Base-by-base conservation (phyloP, 2,113 vertebrate species). In the Lontra canadensis region DNA sequence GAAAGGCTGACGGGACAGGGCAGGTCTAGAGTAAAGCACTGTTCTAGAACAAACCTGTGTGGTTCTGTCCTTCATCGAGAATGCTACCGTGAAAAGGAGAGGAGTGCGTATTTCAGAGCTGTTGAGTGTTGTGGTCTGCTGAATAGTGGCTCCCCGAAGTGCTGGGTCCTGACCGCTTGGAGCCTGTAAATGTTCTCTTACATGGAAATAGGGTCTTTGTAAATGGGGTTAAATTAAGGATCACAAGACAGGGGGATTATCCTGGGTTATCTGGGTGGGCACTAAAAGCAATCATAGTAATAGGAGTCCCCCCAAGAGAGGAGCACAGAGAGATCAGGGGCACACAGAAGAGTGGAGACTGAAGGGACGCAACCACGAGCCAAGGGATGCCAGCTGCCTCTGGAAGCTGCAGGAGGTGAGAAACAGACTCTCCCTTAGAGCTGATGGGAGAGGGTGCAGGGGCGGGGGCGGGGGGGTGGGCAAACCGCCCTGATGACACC, bases 401-500 rank as follows among this genome's bases (percentile, higher is more conserved):
- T 6, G 1, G 81, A 39, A 31, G 67, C 31, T 8, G 4, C 29
- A 25, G 52, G 79, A 42, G 7, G 29, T 0, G 17, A 39, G 39
- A 73, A 3, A 6, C 10, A 4, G 29, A 3, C n/a, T 36, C 13
- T 42, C 34, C 26, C 12, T 14, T 1, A 3, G 23, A 25, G 80
- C 36, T 55, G 31, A 12, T 0, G 0, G 31, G 59, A 4, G 61
- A 21, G 52, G 12, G 4, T 0, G 9, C 7, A 3, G 34, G 1
- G 8, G 65, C 0, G 1, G 47, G 47, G 12, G 47, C n/a, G n/a
- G 49, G 13, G 13, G 0, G 49, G 34, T 17, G 1, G 65, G 31
- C 4, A 1, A 4, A 8, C 71, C 18, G 63, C 25, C 73, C 74
- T 44, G 44, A 85, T 0, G 1, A 26, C 8, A 20, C 39, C 18